Evolutionary conservation across 2,113 vertebrate species (phyloP), one percentile per base, ranked within the genome.

Genomic region (Hucho hucho): DNA sequence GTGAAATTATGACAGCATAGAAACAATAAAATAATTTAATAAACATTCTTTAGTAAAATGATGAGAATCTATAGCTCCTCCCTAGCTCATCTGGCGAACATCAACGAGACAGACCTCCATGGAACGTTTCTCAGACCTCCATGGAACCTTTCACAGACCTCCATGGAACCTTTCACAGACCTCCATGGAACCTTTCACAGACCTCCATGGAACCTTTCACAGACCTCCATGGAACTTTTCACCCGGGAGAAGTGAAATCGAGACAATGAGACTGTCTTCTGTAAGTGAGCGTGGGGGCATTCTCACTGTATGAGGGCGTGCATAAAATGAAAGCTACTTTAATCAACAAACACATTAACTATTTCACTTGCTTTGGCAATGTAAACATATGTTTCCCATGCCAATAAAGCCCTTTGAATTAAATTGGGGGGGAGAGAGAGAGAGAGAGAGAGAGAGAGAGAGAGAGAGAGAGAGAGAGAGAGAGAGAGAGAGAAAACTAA

Each of bases 401-500:
- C 7, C 37, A 43, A 43, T 37, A 37, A 7, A 9, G 32, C 7
- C 32, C 1, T 37, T 37, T 64, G 59, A 29, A 32, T 64, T 24
- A 9, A 29, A 69, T 24, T 26, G 24, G 47, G 56, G 56, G 2
- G 25, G 53, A 65, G 7, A 2, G n/a, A 67, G 28, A 14, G 13
- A 53, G 13, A 56, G 53, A 53, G 49, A 18, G 49, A 53, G 49
- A 53, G 49, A 16, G 49, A 53, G 6, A 0, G 25, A 47, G 13
- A 3, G 6, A 49, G 14, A 14, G 49, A 53, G 16, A 16, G 16
- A 16, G 49, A 16, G 16, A 53, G 16, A 0, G 4, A 16, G 47
- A 16, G 47, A 16, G 9, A 53, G 16, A 2, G 16, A 53, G 16
- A 16, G 11, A 13, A 93, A 92, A 93, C 92, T 90, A 94, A 94